A percentile compares a stretch with the other conserved stretches of the same genome.
Conservation (phyloP, 2,113 vertebrate species). For the Myotis yumanensis region DNA sequence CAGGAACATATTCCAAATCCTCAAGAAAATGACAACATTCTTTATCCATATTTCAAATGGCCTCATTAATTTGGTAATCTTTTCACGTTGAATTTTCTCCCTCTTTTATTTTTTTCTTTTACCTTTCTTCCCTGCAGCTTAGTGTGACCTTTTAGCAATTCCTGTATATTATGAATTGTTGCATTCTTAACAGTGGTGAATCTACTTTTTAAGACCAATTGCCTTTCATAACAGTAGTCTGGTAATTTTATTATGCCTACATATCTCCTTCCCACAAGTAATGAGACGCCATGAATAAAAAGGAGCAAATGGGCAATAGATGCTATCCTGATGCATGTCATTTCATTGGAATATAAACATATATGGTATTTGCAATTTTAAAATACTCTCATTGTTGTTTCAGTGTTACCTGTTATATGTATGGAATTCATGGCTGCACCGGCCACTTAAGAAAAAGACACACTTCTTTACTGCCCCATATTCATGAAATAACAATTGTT, state of each 20-base stretch:
- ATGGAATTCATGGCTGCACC: neutral
- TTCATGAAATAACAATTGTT: neutral
- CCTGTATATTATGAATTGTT: neutral
- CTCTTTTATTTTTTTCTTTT: neutral
- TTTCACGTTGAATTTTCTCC: neutral
- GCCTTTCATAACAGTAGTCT: neutral
- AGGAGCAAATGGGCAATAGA: neutral
- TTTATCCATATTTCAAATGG: neutral
- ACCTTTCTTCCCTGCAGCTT: neutral
- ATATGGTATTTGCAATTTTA: neutral
- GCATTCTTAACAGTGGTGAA: neutral
- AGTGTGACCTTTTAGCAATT: neutral
- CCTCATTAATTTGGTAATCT: neutral
- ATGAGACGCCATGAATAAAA: neutral
- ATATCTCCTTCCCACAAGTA: neutral
- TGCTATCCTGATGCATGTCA: too few species aligned
- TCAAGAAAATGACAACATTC: neutral
- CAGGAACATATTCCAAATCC: neutral
- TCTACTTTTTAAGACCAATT: conserved; percentile 9
- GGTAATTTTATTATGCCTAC: neutral
- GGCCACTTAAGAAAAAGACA: neutral
- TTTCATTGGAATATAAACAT: neutral
- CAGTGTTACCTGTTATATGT: neutral
- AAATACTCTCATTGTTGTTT: neutral
- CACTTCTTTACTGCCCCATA: neutral